Conservation (phyloP, 2,113 vertebrate species). For the Macrotis lagotis region DNA sequence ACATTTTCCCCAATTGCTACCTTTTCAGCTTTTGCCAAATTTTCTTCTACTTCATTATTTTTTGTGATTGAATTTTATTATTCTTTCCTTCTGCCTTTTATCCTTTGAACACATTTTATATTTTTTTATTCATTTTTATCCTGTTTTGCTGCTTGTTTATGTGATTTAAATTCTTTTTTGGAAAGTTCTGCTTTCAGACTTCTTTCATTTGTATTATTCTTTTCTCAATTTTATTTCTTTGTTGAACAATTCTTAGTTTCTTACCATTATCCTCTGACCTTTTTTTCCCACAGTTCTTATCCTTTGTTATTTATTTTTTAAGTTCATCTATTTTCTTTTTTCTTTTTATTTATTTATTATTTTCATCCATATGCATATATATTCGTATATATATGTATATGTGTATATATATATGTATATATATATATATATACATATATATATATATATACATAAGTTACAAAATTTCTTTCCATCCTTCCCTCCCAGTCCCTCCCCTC, state of each 20-base stretch:
- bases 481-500: too few relatives aligned
- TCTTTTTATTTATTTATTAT: too few relatives aligned
- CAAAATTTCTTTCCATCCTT: too few relatives aligned
- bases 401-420: too few relatives aligned
- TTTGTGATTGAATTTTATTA: neutral
- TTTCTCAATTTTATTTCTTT: neutral
- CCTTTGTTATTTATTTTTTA: too few relatives aligned
- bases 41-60: neutral
- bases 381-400: too few relatives aligned
- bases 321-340: too few relatives aligned
- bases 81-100: neutral
- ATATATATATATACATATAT: too few relatives aligned
- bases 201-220: neutral
- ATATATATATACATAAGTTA: too few relatives aligned
- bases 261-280: neutral
- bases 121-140: neutral
- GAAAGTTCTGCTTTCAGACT: neutral
- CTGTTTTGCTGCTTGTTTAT: neutral
- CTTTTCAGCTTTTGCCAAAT: neutral
- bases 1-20: neutral
- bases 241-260: neutral
- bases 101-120: neutral
- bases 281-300: too few relatives aligned
- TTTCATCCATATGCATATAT: too few relatives aligned
- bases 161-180: neutral